These are phyloP conservation scores for Platynereis dumerilii DNA, from an alignment of 2,888 invertebrate genomes.

Conservation along the genomic window DNA sequence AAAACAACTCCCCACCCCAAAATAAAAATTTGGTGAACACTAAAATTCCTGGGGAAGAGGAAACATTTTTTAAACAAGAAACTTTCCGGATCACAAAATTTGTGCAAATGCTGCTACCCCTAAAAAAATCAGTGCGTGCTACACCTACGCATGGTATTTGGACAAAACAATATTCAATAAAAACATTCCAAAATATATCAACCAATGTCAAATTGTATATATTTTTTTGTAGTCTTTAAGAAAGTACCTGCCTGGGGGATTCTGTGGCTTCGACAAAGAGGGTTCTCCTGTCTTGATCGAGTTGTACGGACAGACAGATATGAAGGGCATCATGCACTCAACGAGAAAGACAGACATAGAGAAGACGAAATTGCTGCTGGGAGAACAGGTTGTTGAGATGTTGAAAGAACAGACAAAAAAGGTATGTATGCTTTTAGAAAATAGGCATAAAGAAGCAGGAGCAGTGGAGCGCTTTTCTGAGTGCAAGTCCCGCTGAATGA, in stretches of 20 bases:
- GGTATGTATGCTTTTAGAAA: conserved; percentile 45
- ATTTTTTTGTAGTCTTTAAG: conserved; percentile 21
- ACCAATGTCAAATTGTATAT: background rate
- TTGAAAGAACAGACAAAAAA: conserved; percentile 53
- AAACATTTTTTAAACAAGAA: too few relatives aligned
- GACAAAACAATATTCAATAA: too few relatives aligned
- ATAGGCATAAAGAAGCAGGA: too few relatives aligned
- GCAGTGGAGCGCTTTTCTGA: too few relatives aligned
- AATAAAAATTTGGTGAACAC: too few relatives aligned
- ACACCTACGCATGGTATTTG: too few relatives aligned
- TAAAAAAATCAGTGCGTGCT: too few relatives aligned
- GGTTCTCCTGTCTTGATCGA: conserved; percentile 30
- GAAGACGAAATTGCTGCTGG: conserved; percentile 33
- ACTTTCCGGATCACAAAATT: too few relatives aligned
- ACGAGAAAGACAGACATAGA: conserved; percentile 32
- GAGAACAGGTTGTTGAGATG: conserved; percentile 30
- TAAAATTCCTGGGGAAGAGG: too few relatives aligned
- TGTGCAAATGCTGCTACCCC: too few relatives aligned
- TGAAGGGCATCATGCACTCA: conserved; percentile 39
- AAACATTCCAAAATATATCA: background rate
- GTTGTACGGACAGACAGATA: conserved; percentile 32
- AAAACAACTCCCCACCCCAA: too few relatives aligned
- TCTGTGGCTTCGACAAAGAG: conserved; percentile 32
- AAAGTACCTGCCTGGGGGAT: conserved; percentile 30
- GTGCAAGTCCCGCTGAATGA: too few relatives aligned